Percentiles rank a stretch among this genome's conserved stretches.
These are phyloP conservation scores for Neogale vison DNA, from an alignment of 2,113 vertebrate species.

Conservation along the genomic window DNA sequence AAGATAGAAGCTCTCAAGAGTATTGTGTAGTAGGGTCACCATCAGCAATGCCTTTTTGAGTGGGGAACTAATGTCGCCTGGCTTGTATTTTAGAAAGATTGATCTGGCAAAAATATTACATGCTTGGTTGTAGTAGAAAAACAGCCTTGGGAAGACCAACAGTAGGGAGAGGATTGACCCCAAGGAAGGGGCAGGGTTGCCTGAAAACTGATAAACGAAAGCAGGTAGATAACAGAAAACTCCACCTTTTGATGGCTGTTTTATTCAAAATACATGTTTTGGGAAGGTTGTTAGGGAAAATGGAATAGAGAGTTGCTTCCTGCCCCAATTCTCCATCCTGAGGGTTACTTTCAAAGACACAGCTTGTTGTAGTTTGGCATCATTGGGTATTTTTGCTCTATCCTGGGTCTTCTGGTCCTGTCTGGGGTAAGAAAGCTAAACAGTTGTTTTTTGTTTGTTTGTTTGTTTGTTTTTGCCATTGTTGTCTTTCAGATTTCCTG, in stretches of 20 bases:
- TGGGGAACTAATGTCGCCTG: neutral
- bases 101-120: neutral
- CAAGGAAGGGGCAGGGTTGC: neutral
- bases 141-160: neutral
- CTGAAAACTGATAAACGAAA: neutral
- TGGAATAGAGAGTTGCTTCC: neutral
- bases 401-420: neutral
- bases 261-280: conserved; percentile 5
- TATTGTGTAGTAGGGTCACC: neutral
- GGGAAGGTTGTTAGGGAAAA: neutral
- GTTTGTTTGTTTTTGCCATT: neutral
- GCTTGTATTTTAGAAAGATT: neutral
- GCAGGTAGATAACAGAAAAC: neutral
- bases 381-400: neutral
- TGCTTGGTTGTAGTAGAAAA: neutral
- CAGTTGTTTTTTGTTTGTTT: neutral
- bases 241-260: neutral
- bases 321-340: neutral
- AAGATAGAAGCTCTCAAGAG: neutral
- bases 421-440: neutral
- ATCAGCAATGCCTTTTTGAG: neutral
- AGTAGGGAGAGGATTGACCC: neutral
- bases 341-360: neutral
- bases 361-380: neutral
- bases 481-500: neutral